phyloP scores from a whole-genome alignment of 2,113 vertebrate genomes.

The human region DNA sequence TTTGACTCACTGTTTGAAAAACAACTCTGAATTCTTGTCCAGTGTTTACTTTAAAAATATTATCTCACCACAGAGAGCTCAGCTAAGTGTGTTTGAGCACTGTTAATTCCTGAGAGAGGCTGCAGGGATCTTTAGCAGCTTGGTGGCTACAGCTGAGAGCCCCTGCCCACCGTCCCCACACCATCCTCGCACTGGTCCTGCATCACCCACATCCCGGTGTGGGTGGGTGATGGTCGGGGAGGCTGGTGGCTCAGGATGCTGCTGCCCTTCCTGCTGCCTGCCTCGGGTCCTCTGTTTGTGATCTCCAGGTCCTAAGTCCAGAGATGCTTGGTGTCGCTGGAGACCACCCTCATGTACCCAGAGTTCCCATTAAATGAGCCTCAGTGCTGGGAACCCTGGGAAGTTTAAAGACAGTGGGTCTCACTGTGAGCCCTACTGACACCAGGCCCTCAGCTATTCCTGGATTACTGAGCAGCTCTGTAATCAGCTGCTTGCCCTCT shows the following conservation, averaged over 20 bases:
- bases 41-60: neutral
- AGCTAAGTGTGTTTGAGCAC: neutral
- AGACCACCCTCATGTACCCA: no score
- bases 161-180: neutral
- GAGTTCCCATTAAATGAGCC: neutral
- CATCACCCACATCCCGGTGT: no score
- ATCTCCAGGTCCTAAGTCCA: neutral
- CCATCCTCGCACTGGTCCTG: neutral
- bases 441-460: neutral
- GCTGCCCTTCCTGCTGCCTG: no score
- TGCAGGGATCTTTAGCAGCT: rapidly evolving
- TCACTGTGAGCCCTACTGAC: neutral
- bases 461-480: neutral
- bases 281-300: neutral
- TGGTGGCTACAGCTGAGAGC: neutral
- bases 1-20: neutral
- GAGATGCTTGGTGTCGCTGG: neutral
- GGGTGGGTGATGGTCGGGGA: neutral
- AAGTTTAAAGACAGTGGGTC: neutral
- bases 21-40: neutral
- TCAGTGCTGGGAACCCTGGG: neutral
- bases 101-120: neutral
- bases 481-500: neutral
- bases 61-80: neutral
- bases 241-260: neutral